Conservation (phyloP, 2,113 vertebrate species). For the Rynchops niger region DNA sequence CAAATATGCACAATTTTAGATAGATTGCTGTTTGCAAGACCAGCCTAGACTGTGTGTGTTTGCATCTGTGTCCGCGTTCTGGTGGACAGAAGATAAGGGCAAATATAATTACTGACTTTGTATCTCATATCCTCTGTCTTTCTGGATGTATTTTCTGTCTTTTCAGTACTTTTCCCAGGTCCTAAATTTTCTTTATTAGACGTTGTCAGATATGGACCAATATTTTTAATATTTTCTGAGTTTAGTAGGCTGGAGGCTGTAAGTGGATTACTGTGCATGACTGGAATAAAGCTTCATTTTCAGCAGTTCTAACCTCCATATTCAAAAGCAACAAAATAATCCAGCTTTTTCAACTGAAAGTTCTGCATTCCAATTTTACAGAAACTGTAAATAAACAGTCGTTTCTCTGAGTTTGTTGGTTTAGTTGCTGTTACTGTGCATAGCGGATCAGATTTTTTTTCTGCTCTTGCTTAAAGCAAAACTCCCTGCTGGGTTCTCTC, state of each 20-base stretch:
- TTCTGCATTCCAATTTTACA: not conserved
- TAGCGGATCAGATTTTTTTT: not conserved
- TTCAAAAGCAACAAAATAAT: not conserved
- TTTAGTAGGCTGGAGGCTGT: not conserved
- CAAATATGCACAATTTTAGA: not conserved
- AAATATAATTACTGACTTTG: not conserved
- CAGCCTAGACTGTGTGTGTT: not conserved
- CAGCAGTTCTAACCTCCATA: not conserved
- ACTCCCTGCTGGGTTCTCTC: not conserved
- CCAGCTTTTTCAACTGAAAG: not conserved
- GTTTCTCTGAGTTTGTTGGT: not conserved
- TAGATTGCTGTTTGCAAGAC: not conserved
- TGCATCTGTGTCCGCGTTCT: accelerated
- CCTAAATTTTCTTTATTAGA: not conserved
- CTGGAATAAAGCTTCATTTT: not conserved
- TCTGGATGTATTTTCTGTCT: not conserved
- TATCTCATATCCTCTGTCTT: not conserved
- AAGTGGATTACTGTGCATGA: not conserved
- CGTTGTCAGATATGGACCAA: not conserved
- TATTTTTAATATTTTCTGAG: not conserved
- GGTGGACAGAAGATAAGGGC: not conserved
- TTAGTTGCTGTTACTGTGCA: not conserved
- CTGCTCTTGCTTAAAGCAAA: not conserved
- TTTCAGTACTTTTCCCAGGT: not conserved
- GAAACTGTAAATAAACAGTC: not conserved